A percentile compares a stretch with the other conserved stretches of the same genome.
phyloP scores from a whole-genome alignment of 1,140 invertebrate genomes.

The Platyscapa corneri region DNA sequence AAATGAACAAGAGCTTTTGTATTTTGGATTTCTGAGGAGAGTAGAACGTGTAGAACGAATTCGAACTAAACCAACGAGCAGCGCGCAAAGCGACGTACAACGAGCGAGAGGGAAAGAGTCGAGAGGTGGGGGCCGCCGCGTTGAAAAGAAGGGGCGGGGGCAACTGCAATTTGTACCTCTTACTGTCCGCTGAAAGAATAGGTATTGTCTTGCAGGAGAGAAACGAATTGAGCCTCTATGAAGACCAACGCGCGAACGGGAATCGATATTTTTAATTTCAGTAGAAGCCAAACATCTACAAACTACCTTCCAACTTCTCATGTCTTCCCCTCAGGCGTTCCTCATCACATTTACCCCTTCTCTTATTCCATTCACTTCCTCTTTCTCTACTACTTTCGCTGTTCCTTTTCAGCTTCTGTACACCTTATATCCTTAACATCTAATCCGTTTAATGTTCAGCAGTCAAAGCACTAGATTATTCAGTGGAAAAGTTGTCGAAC shows the following conservation, averaged over 20 bases:
- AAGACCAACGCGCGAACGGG: slow-evolving; percentile 70
- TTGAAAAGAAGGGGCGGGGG: slow-evolving; percentile 53
- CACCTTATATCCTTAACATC: not conserved
- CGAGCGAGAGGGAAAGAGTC: slow-evolving; percentile 13
- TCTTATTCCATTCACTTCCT: not conserved
- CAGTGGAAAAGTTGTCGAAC: not conserved
- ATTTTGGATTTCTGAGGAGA: slow-evolving; percentile 67
- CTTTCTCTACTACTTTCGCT: not conserved
- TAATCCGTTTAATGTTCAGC: not conserved
- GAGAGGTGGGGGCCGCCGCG: slow-evolving; percentile 8
- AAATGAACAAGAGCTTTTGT: slow-evolving; percentile 73
- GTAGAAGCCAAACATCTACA: slow-evolving; percentile 73
- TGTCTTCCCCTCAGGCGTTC: not conserved
- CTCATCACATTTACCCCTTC: not conserved
- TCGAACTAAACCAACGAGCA: slow-evolving; percentile 29
- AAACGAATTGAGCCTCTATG: slow-evolving; percentile 73
- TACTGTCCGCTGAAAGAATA: slow-evolving; percentile 73
- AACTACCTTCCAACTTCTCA: slow-evolving; percentile 15
- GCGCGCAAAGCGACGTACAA: slow-evolving; percentile 24
- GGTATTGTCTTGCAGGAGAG: slow-evolving; percentile 73
- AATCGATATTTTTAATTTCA: slow-evolving; percentile 76
- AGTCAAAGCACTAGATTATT: not conserved
- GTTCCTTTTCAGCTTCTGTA: not conserved
- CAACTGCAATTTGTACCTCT: slow-evolving; percentile 75
- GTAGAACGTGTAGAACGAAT: slow-evolving; percentile 49